Evolutionary conservation across 1,140 invertebrate species (phyloP).

Genomic region (Tetragonula clypearis): DNA sequence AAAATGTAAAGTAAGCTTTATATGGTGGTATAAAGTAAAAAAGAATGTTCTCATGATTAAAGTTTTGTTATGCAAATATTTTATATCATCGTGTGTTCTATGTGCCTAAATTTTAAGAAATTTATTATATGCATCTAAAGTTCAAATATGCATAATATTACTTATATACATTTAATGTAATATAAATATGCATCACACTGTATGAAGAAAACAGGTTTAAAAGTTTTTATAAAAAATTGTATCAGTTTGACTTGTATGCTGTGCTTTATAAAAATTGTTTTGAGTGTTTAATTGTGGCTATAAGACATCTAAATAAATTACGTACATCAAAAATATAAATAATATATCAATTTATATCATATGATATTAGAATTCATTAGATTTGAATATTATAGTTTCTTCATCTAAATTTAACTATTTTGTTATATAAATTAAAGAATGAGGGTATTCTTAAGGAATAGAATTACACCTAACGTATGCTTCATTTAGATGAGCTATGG

Average conservation of each 20-base stretch:
- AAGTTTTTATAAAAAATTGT: constrained; percentile 49
- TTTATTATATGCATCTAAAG: constrained; percentile 48
- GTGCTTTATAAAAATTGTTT: constrained; percentile 23
- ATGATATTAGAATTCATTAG: neutral
- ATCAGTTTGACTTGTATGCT: constrained; percentile 37
- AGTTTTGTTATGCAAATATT: constrained; percentile 59
- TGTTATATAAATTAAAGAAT: constrained; percentile 29
- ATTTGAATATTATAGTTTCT: constrained; percentile 29
- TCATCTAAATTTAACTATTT: constrained; percentile 3
- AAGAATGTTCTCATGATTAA: constrained; percentile 54
- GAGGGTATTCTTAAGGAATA: constrained; percentile 21
- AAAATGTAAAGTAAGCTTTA: constrained; percentile 25
- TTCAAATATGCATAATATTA: constrained; percentile 48
- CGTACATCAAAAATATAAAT: constrained; percentile 34
- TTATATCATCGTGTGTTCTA: constrained; percentile 69
- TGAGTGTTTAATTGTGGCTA: constrained; percentile 25
- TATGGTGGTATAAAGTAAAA: constrained; percentile 22
- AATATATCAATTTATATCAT: constrained; percentile 19
- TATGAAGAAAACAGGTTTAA: constrained; percentile 40
- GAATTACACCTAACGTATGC: constrained; percentile 30
- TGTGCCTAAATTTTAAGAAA: constrained; percentile 71
- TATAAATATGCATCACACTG: constrained; percentile 55
- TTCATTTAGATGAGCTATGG: constrained; percentile 27
- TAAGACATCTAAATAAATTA: neutral
- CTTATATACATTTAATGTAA: constrained; percentile 51